Evolutionary conservation across 1,140 invertebrate species (phyloP), one percentile per base, ranked within the genome.

Genomic region (Wiebesia pumilae): DNA sequence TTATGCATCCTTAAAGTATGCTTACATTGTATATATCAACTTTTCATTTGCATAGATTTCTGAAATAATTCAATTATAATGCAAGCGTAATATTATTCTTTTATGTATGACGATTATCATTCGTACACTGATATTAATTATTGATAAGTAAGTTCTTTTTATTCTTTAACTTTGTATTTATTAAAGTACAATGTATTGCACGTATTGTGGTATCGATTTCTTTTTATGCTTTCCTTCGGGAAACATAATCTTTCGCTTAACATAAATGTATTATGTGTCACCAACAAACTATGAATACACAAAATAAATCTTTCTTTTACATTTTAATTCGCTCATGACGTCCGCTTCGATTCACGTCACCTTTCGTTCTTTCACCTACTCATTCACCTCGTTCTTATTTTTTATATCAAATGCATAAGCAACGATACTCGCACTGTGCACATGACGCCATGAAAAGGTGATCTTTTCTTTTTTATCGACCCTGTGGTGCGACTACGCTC

Each of bases 341-440:
- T 69, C 33, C n/a, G 14, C 16, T 35, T 69, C 30, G n/a, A 69
- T 35, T 35, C 14, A 27, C 67, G 14, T 6, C 3, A 65, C 58
- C 58, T 65, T 16, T 21, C 58, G 27, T n/a, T 4, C 7, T 65
- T 24, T 65, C 58, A 6, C 19, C 27, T 65, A 24, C 67, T 54
- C 7, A 54, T 54, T 54, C n/a, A 35, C 33, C 2, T 33, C 9
- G 7, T 67, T 67, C 27, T 30, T 30, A 9, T 69, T 69, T 19
- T 69, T 35, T 35, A 35, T 21, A 30, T 69, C 67, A 69, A 69
- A 33, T 69, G 67, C 67, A 69, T 35, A 35, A 69, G 16, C 1
- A 69, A 69, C 35, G 67, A 69, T 69, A 35, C 67, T 69, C 67
- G 33, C 67, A 35, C 35, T 69, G 67, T 69, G 30, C 67, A 35